Evolutionary conservation across 2,797 vertebrate genomes (phyloP), one percentile per base, ranked within the genome.

Genomic region (Loriculus beryllinus): DNA sequence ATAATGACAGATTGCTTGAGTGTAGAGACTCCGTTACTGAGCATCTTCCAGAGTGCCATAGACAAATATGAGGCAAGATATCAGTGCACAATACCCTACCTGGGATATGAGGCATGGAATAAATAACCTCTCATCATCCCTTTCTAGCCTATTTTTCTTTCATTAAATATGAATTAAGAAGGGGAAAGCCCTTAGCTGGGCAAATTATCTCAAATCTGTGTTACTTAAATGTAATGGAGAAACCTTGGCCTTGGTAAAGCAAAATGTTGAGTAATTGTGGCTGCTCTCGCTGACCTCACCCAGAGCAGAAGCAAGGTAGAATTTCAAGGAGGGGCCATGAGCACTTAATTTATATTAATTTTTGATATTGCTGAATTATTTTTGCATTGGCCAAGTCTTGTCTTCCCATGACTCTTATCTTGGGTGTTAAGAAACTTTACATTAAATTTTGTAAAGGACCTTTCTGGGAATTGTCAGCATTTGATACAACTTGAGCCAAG

Each of bases 61-160:
- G 59, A 21, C 31, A 76, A 93, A 65, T 59, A 42, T 4, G 11
- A 82, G 42, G 19, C 21, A 84, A 65, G 29, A 35, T 69, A 15
- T 2, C 1, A 1, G 19, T 78, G 54, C 75, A 60, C 39, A 82
- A 42, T 28, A 48, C 16, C 39, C 23, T 87, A 35, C 29, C 29
- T 67, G 51, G 20, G 14, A 20, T 82, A 25, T 1, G 3, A 76
- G 21, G 8, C 51, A 39, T 57, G 59, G 35, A 68, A 57, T 65
- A 75, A 49, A 7, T 67, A 89, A 35, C 3, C 42, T 81, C 31
- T 89, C 23, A 4, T 52, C 3, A 52, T 84, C 39, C 35, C 19
- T 77, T 65, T 62, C n/a, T 62, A 69, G n/a, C 22, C 35, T 67
- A 3, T 65, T 89, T 93, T 86, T 45, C 56, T 86, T 89, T 69